Evolutionary conservation across 2,888 invertebrate genomes (phyloP).

Genomic region (Mimachlamys varia): DNA sequence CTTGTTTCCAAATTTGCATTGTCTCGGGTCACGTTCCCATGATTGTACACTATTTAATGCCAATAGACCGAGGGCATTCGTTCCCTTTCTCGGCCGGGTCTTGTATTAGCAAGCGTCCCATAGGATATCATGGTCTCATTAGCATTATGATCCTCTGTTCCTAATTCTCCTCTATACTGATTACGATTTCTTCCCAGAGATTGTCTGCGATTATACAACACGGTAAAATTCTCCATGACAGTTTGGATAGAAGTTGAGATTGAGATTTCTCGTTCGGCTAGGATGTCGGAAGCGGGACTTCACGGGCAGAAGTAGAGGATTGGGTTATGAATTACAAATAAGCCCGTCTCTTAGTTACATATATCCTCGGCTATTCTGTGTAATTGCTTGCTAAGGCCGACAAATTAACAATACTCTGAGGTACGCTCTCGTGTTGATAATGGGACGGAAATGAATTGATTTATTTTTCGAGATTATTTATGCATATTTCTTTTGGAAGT

Average conservation of each 20-base stretch:
- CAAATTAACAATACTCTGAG: constrained; percentile 20
- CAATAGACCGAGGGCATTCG: not conserved
- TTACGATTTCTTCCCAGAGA: not conserved
- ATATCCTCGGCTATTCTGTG: not conserved
- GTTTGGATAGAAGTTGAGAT: not conserved
- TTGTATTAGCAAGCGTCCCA: not conserved
- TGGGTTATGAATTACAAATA: constrained; percentile 29
- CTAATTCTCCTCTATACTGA: not conserved
- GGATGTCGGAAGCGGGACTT: not conserved
- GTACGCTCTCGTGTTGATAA: constrained; percentile 13
- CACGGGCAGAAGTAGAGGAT: not conserved
- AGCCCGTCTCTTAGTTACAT: constrained; percentile 7
- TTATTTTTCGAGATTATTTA: constrained; percentile 2
- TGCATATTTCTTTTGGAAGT: not conserved
- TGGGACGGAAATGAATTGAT: constrained; percentile 28
- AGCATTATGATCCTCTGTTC: not conserved
- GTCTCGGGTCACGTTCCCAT: not conserved
- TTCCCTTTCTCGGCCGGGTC: not conserved
- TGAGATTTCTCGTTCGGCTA: not conserved
- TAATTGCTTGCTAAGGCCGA: constrained; percentile 14
- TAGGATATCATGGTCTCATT: not conserved
- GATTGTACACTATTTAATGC: not conserved
- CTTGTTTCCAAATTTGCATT: not conserved
- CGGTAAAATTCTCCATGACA: not conserved
- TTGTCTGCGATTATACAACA: not conserved